A percentile compares a stretch with the other conserved stretches of the same genome.
Evolutionary conservation across 2,797 vertebrate species (phyloP).

Genomic region (Eospalax fontanierii): DNA sequence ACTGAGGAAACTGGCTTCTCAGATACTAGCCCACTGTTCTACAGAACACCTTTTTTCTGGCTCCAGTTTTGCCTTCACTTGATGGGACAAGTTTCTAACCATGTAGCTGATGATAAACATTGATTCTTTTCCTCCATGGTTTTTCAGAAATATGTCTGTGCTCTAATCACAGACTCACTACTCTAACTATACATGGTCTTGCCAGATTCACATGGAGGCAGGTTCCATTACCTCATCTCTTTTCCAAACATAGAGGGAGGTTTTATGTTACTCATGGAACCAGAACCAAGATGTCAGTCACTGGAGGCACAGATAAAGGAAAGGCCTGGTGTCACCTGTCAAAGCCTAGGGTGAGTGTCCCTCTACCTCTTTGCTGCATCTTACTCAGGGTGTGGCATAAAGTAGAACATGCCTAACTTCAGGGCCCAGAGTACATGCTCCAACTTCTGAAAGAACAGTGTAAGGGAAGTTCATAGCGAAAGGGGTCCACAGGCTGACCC

Average conservation of each 20-base stretch:
- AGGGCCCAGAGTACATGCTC: fast-evolving
- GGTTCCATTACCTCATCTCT: background rate
- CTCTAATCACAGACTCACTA: background rate
- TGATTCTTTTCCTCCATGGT: background rate
- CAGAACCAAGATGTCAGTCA: background rate
- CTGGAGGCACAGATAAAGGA: background rate
- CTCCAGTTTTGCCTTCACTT: background rate
- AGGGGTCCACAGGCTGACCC: background rate
- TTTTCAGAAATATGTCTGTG: background rate
- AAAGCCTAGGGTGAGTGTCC: background rate
- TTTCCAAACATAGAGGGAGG: background rate
- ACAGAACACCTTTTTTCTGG: background rate
- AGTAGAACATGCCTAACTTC: background rate
- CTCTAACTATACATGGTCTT: background rate
- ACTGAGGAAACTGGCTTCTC: background rate
- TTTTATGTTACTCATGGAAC: background rate
- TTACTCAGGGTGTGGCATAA: background rate
- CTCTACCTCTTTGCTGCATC: background rate
- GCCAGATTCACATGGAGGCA: background rate
- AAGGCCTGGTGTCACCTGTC: background rate
- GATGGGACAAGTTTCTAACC: background rate
- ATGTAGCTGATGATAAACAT: background rate
- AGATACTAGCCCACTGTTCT: background rate
- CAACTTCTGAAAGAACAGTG: background rate
- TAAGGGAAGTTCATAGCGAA: background rate